Evolutionary conservation across 92 coral and sea anemone species (phyloP), one percentile per base, ranked within the genome.

Genomic region (Epizoanthus stellaris): DNA sequence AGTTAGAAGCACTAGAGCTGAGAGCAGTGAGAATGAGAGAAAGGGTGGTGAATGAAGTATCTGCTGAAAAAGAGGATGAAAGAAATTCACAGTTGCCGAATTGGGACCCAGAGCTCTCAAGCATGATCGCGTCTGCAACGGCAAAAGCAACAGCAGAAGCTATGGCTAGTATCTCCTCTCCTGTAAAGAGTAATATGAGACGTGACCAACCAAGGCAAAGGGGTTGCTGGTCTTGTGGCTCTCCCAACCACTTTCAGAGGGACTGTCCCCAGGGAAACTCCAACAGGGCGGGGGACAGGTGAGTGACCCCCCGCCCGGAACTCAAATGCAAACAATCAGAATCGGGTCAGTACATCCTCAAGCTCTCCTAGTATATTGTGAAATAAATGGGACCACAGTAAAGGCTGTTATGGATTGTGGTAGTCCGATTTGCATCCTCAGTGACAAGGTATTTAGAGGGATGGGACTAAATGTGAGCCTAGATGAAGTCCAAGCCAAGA

Each of bases 251-350:
- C 61, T 85, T 85, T 39, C 88, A 75, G 36, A 85, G 88, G 57
- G 54, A 76, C 36, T 85, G 88, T 74, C 84, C 84, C 1, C 88
- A 85, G 84, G 84, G 77, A 85, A 76, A 85, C 88, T 65, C 54
- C 80, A 62, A 71, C 81, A 84, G 81, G 87, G 81, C 81, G 56
- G 47, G 52, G 16, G 76, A 66, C 76, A 81, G 75, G 75, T 80
- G 40, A 69, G 71, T 25, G 53, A 59, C 71, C 70, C 88, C 84
- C 80, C 68, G 61, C 84, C 76, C 69, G 61, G 49, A 76, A 65
- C 70, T 75, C 86, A 82, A 69, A 25, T 34, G 47, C 88, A 80
- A 53, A 74, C 80, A 30, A 85, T 85, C 59, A 82, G 65, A 30
- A 85, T 66, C 10, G 80, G 83, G 6, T 85, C 88, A 30, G 59